These are phyloP conservation scores for Orthosia gothica DNA, from an alignment of 2,888 invertebrate species.

Conservation along the genomic window DNA sequence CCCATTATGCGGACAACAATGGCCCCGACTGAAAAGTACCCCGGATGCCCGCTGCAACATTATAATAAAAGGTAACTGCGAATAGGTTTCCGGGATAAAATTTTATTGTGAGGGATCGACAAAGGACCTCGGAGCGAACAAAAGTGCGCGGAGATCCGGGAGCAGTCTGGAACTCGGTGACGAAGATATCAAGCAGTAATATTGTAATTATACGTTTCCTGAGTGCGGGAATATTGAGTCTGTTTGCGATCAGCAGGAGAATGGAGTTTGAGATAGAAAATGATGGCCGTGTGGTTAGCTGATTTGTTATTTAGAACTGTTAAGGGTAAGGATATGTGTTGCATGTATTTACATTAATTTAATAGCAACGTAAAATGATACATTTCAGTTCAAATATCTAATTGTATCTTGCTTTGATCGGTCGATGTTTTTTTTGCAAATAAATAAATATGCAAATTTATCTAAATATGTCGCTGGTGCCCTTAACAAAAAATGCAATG, in stretches of 20 bases:
- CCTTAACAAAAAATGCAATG: no score
- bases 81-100: slow-evolving; percentile 90
- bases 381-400: no score
- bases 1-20: slow-evolving; percentile 87
- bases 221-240: slow-evolving; percentile 38
- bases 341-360: neutral
- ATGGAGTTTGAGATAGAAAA: slow-evolving; percentile 10
- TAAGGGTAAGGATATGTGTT: neutral
- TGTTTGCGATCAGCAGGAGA: slow-evolving; percentile 32
- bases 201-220: slow-evolving; percentile 67
- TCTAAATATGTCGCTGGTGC: no score
- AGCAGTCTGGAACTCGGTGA: slow-evolving; percentile 72
- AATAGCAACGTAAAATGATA: neutral
- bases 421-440: no score
- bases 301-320: neutral
- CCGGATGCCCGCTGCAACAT: slow-evolving; percentile 88
- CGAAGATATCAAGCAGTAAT: slow-evolving; percentile 70
- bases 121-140: slow-evolving; percentile 78
- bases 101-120: slow-evolving; percentile 89
- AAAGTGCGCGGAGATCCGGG: slow-evolving; percentile 72
- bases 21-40: slow-evolving; percentile 84
- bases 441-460: no score
- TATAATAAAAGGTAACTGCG: slow-evolving; percentile 91
- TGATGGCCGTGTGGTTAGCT: neutral
- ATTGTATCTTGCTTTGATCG: no score